Percentiles rank a stretch among this genome's conserved stretches.
phyloP scores from a whole-genome alignment of 2,113 vertebrate species.

The Hippocampus mohnikei region DNA sequence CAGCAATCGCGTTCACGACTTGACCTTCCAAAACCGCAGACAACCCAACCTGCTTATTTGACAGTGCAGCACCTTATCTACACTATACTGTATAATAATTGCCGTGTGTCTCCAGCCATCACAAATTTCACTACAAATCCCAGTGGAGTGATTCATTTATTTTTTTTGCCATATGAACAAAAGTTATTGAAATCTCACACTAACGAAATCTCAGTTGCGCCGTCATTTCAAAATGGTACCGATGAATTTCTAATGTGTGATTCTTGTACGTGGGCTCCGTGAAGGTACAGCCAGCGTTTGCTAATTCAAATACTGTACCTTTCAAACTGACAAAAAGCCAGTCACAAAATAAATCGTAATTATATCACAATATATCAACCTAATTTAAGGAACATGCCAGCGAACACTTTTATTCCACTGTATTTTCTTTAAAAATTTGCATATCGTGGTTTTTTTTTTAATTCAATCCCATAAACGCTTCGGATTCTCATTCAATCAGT shows the following conservation, averaged over 20 bases:
- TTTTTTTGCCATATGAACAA: slow-evolving; percentile 1
- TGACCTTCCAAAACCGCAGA: slow-evolving; percentile 32
- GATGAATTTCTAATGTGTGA: too few relatives aligned
- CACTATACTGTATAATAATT: slow-evolving; percentile 6
- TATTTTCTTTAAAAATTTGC: too few relatives aligned
- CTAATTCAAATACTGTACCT: background rate
- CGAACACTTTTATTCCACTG: too few relatives aligned
- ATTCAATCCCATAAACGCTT: background rate
- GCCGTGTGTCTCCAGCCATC: slow-evolving; percentile 17
- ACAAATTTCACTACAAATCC: slow-evolving; percentile 14
- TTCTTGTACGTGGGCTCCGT: background rate
- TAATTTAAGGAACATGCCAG: too few relatives aligned
- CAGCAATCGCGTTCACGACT: slow-evolving; percentile 23
- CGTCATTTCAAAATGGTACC: background rate
- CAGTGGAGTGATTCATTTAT: background rate
- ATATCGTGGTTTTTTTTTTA: too few relatives aligned
- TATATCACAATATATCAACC: too few relatives aligned
- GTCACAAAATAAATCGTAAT: too few relatives aligned
- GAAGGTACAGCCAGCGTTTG: background rate
- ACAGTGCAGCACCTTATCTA: slow-evolving; percentile 19
- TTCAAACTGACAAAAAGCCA: too few relatives aligned
- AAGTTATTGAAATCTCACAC: background rate
- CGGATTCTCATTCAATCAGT: background rate
- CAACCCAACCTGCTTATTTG: slow-evolving; percentile 28
- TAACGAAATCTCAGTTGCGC: background rate